A percentile compares a stretch with the other conserved stretches of the same genome.
Conservation (phyloP, 1,140 invertebrate species). For the Microplitis mediator region DNA sequence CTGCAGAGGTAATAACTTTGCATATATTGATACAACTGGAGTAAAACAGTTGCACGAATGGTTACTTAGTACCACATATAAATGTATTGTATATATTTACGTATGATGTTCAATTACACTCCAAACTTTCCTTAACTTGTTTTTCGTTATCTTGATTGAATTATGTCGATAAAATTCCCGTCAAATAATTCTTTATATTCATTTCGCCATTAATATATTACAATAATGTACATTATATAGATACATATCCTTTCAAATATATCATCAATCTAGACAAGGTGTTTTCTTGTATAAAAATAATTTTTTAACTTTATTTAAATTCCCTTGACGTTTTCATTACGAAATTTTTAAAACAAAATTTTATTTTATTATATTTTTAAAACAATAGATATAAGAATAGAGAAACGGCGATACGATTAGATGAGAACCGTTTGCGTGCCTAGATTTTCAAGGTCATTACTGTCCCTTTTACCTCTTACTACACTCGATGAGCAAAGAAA, state of each 20-base stretch:
- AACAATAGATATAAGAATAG: slow-evolving; percentile 10
- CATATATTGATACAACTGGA: slow-evolving; percentile 26
- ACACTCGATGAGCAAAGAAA: slow-evolving; percentile 22
- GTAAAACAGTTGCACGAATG: slow-evolving; percentile 17
- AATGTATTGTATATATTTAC: not conserved
- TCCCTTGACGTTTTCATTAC: not conserved
- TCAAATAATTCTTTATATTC: not conserved
- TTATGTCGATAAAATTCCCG: not conserved
- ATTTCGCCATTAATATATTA: not conserved
- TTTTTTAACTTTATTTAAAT: not conserved
- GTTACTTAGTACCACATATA: not conserved
- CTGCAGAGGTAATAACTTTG: too few relatives aligned
- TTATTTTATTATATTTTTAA: not conserved
- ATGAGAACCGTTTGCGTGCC: slow-evolving; percentile 29
- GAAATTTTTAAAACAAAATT: not conserved
- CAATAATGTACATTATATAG: not conserved
- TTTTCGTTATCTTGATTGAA: not conserved
- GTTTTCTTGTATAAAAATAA: too few relatives aligned
- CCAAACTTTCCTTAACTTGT: not conserved
- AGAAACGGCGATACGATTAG: slow-evolving; percentile 2
- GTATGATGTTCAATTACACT: too few relatives aligned
- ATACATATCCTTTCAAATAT: not conserved
- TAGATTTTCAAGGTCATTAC: slow-evolving; percentile 30
- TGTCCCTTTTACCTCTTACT: slow-evolving; percentile 29
- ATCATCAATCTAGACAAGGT: too few relatives aligned